Evolutionary conservation across 2,797 vertebrate species (phyloP), one percentile per base, ranked within the genome.

Genomic region (Sciurus vulgaris): DNA sequence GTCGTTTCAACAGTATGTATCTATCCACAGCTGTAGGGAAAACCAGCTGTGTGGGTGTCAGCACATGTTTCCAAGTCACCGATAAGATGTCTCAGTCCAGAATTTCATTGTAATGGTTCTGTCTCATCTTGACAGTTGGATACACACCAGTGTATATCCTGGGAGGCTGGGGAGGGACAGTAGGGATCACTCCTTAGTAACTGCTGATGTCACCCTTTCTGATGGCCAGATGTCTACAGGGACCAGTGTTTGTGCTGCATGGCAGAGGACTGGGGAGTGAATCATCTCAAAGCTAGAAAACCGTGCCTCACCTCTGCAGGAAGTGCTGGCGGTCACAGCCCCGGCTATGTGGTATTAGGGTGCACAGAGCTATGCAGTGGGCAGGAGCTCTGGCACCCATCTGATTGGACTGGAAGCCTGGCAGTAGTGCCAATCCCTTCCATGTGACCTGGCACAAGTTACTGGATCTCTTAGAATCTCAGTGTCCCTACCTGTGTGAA

Each of bases 241-340:
- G 72, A 33, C 47, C 83, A 61, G 70, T 0, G 3, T 88, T 38
- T 1, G 1, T 86, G 70, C 54, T 59, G 9, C 47, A 1, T 30
- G 24, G 72, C 33, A 6, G 72, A 74, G 41, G 79, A 5, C 70
- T 90, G 30, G 63, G 54, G 22, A 7, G 3, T n/a, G 63, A 65
- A 22, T 94, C 72, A 84, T n/a, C 18, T 78, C 78, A 51, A 30
- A 92, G 96, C 63, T 77, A 10, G 86, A 86, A 84, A 59, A 73
- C 78, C 22, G 5, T 2, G 17, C 28, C 2, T 63, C 22, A 12
- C 12, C 51, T 59, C 41, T 76, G 3, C 0, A 65, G 76, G 49
- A 94, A 79, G 44, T 33, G 41, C 28, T 49, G 20, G 78, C 10
- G 33, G 41, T 13, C 47, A 13, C 4, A 26, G 15, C 38, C 73